Percentiles rank a stretch among this genome's conserved stretches.
phyloP scores from a whole-genome alignment of 2,797 vertebrate species.

The Sternotherus odoratus region DNA sequence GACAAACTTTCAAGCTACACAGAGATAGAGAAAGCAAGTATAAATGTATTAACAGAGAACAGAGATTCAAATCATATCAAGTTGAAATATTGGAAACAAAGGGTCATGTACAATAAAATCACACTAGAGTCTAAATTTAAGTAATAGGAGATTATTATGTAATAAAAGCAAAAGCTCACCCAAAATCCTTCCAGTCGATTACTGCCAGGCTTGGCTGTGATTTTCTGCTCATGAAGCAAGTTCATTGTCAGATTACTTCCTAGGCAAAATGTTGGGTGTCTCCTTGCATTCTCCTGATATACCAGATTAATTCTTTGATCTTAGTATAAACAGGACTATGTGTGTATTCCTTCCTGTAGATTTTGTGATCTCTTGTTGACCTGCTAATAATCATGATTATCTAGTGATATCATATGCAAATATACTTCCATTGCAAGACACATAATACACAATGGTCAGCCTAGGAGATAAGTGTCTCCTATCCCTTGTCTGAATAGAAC shows the following conservation, averaged over 20 bases:
- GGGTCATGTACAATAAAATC: no score
- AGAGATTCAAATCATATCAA: no score
- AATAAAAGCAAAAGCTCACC: no score
- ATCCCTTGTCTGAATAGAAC: neutral
- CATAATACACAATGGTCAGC: neutral
- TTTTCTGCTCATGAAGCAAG: neutral
- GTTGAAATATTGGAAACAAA: no score
- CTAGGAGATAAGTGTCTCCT: neutral
- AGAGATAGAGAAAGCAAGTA: no score
- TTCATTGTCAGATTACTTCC: neutral
- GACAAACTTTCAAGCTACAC: no score
- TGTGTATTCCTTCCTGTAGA: neutral
- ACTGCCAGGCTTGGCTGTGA: neutral
- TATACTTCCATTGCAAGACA: neutral
- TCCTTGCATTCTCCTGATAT: neutral
- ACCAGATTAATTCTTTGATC: neutral
- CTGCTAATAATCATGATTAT: neutral
- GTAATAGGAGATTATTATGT: no score
- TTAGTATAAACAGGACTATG: neutral
- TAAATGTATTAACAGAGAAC: no score
- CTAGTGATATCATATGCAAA: neutral
- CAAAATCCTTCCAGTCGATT: neutral
- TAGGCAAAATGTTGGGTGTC: neutral
- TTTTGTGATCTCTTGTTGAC: neutral
- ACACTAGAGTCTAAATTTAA: no score